Evolutionary conservation across 2,888 invertebrate species (phyloP).

Genomic region (Callyntrura guangdongensis): DNA sequence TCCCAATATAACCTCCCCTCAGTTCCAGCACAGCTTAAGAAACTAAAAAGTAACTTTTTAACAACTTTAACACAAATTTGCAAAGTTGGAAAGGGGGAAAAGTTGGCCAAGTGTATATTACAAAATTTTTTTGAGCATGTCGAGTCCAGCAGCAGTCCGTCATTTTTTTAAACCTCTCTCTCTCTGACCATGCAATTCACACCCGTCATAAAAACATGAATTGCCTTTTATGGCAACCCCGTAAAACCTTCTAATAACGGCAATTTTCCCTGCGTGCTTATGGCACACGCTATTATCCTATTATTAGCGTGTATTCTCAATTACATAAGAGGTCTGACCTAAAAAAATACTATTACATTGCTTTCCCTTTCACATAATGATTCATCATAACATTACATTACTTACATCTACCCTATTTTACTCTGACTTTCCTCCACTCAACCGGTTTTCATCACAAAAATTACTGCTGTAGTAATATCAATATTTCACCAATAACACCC

Average conservation of each 20-base stretch:
- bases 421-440: background rate
- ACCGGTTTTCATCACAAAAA: background rate
- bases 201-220: slow-evolving; percentile 27
- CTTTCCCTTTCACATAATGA: background rate
- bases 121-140: background rate
- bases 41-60: background rate
- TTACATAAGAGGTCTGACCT: slow-evolving; percentile 18
- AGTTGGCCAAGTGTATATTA: slow-evolving; percentile 1
- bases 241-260: slow-evolving; percentile 16
- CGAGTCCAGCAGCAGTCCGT: background rate
- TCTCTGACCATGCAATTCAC: slow-evolving; percentile 11
- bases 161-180: background rate
- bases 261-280: slow-evolving; percentile 2
- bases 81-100: background rate
- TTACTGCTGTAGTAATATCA: background rate
- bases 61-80: background rate
- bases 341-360: background rate
- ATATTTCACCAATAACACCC: background rate
- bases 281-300: background rate
- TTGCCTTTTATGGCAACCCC: background rate
- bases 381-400: background rate
- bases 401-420: background rate
- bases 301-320: slow-evolving; percentile 17
- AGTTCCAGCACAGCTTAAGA: background rate
- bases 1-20: background rate